Conservation (phyloP, 2,888 invertebrate species). For the Melinopterus prodromus region DNA sequence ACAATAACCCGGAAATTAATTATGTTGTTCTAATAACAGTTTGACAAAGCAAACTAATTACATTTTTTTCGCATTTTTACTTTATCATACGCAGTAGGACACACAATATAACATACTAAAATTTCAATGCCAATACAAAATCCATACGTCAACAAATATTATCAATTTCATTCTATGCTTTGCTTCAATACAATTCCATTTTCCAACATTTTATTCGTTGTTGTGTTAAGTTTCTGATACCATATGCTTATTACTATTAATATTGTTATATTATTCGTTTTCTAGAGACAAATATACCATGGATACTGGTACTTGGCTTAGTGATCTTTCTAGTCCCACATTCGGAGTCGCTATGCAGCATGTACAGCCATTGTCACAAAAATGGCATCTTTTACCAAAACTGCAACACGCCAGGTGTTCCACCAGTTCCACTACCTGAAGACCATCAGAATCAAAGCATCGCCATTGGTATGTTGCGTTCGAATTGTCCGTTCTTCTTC, state of each 20-base stretch:
- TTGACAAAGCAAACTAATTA: too few species aligned
- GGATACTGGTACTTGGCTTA: not conserved
- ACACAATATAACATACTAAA: too few species aligned
- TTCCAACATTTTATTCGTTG: too few species aligned
- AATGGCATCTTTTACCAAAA: constrained; percentile 52
- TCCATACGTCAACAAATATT: too few species aligned
- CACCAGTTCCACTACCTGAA: constrained; percentile 55
- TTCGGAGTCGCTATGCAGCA: constrained; percentile 60
- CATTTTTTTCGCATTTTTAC: too few species aligned
- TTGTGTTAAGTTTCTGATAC: too few species aligned
- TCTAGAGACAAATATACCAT: not conserved
- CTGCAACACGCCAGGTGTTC: constrained; percentile 56
- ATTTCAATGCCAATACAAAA: too few species aligned
- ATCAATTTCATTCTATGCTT: too few species aligned
- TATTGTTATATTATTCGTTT: not conserved
- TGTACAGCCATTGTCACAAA: constrained; percentile 67
- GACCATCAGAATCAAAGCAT: constrained; percentile 39
- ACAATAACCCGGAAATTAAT: too few species aligned
- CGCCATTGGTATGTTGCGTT: constrained; percentile 61
- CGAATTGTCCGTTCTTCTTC: constrained; percentile 70
- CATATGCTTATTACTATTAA: not conserved
- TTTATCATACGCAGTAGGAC: too few species aligned
- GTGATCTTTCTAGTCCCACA: constrained; percentile 8
- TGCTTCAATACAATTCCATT: too few species aligned
- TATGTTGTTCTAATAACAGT: too few species aligned